These are phyloP conservation scores for Meloidogyne chitwoodi DNA, from an alignment of 1,140 invertebrate species.

Conservation along the genomic window DNA sequence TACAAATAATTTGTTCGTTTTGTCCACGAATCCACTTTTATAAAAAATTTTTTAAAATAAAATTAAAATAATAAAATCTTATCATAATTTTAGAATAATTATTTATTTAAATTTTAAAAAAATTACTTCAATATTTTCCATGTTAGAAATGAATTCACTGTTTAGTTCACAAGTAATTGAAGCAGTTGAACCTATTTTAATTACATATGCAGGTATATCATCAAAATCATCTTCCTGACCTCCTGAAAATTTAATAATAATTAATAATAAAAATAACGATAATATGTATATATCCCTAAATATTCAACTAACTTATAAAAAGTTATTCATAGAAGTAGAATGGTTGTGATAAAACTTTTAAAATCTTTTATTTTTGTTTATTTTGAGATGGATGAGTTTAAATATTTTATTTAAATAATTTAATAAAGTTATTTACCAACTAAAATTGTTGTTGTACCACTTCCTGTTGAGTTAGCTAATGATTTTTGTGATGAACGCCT, in stretches of 20 bases:
- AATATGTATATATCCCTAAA: too few species aligned
- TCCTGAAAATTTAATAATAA: neutral
- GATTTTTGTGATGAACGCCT: conserved; percentile 12
- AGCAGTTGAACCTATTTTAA: conserved; percentile 53
- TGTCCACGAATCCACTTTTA: conserved; percentile 15
- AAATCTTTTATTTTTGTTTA: too few species aligned
- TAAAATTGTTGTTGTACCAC: neutral
- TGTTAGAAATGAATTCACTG: conserved; percentile 34
- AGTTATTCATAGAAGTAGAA: too few species aligned
- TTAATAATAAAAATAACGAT: too few species aligned
- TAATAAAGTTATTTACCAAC: neutral
- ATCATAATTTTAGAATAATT: too few species aligned
- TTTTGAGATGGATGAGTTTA: too few species aligned
- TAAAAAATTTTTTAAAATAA: neutral
- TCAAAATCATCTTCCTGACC: conserved; percentile 21
- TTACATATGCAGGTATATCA: conserved; percentile 55
- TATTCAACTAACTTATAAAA: too few species aligned
- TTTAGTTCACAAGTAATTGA: conserved; percentile 58
- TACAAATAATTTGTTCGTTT: conserved; percentile 16
- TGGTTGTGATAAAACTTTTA: too few species aligned
- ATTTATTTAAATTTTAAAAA: conserved; percentile 5
- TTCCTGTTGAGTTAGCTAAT: neutral
- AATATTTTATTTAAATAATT: too few species aligned
- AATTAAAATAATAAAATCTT: neutral
- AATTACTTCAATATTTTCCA: conserved; percentile 34